Evolutionary conservation across 2,113 vertebrate species (phyloP), one percentile per base, ranked within the genome.

Genomic region (Craseonycteris thonglongyai): DNA sequence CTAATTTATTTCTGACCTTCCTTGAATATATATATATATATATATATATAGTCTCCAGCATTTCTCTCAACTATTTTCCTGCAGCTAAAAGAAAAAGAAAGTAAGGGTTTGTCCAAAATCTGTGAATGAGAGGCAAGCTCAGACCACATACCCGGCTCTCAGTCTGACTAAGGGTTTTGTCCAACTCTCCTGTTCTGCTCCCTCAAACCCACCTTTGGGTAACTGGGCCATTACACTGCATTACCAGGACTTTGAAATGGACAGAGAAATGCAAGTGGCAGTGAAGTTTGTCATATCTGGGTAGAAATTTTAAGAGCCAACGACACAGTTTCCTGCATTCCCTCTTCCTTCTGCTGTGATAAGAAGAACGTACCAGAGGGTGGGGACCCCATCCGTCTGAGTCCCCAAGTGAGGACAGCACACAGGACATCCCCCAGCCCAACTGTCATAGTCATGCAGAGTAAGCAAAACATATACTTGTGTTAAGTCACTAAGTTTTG

Each of bases 1-100:
- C 66, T 95, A 95, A 97, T 97, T 96, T 96, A 95, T 96, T 96
- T 96, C 95, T 96, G 96, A 97, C 80, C 95, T 96, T 96, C 90
- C 80, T 75, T 94, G 71, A 91, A 90, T 95, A 90, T 96, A 85
- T 61, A 90, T 79, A 40, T 56, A 63, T 47, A 93, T 76, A 93
- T 75, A 90, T 79, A 40, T 56, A 63, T 47, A 93, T 76, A 93
- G n/a, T n/a, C n/a, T 75, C 86, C 71, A 22, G 83, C 35, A 84
- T 91, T 95, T 93, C 56, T 95, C 47, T 40, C 81, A 90, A 88
- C 45, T 92, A 85, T 92, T 83, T 93, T 92, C 75, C 56, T 92
- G 28, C 74, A 22, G 56, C 33, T 24, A 66, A 51, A n/a, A 8
- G 58, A 4, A 61, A 11, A 40, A 19, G 49, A 59, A 58, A 33